Percentiles rank a stretch among this genome's conserved stretches.
Conservation (phyloP, 2,888 invertebrate species). For the Hirtodrosophila alboralis region DNA sequence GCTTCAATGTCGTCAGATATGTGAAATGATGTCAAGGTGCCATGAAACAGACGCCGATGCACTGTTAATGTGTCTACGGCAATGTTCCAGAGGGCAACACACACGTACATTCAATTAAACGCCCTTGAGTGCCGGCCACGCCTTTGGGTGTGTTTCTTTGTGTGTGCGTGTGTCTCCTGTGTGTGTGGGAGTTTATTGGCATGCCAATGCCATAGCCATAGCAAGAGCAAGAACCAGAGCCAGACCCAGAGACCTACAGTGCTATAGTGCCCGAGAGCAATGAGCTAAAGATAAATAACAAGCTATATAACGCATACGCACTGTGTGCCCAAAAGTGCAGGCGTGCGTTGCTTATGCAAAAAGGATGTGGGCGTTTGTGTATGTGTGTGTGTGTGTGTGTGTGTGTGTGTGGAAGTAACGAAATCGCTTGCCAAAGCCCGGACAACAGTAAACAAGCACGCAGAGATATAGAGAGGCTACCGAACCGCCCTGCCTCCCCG, state of each 20-base stretch:
- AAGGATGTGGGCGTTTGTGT: constrained; percentile 55
- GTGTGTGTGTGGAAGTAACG: constrained; percentile 21
- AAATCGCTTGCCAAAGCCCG: constrained; percentile 52
- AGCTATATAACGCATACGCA: constrained; percentile 78
- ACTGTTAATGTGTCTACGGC: constrained; percentile 77
- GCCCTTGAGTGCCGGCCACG: constrained; percentile 73
- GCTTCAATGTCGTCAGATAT: constrained; percentile 38
- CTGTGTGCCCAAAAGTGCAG: constrained; percentile 63
- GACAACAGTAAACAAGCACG: constrained; percentile 71
- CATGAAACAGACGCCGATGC: constrained; percentile 44
- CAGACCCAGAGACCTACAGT: no score
- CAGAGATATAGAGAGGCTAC: constrained; percentile 43
- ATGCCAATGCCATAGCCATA: constrained; percentile 41
- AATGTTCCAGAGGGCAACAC: constrained; percentile 49
- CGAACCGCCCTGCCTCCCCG: no score
- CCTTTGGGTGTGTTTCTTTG: constrained; percentile 21
- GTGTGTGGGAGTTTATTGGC: constrained; percentile 66
- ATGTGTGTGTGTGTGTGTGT: constrained; percentile 2
- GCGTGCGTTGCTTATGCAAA: constrained; percentile 67
- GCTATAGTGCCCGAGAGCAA: constrained; percentile 58
- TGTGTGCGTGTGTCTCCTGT: constrained; percentile 4
- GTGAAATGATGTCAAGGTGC: constrained; percentile 72
- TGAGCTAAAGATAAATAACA: constrained; percentile 79
- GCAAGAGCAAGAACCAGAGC: no score
- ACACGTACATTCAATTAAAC: constrained; percentile 79